Evolutionary conservation across 2,888 invertebrate genomes (phyloP).

Genomic region (Drosophila kokeensis): DNA sequence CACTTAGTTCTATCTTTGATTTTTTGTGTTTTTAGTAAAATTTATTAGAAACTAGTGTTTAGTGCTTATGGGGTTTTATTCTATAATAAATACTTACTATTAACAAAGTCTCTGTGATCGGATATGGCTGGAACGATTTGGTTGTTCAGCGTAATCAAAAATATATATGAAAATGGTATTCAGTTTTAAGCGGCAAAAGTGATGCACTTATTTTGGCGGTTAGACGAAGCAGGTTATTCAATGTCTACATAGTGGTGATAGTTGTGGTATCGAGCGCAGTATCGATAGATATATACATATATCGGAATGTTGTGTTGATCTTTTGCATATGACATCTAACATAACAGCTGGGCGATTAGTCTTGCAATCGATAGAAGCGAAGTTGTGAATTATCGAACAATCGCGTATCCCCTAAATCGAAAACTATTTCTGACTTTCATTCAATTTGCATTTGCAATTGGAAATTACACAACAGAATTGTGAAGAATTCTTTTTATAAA

Average conservation of each 20-base stretch:
- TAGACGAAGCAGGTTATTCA: too few relatives aligned
- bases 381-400: background rate
- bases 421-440: background rate
- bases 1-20: background rate
- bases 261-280: too few relatives aligned
- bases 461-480: background rate
- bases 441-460: background rate
- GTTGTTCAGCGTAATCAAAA: background rate
- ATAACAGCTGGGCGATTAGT: background rate
- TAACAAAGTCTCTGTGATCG: background rate
- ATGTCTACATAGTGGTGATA: too few relatives aligned
- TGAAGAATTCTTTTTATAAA: background rate
- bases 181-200: too few relatives aligned
- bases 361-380: background rate
- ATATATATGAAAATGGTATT: background rate
- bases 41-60: background rate
- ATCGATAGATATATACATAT: too few relatives aligned
- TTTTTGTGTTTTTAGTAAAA: background rate
- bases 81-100: background rate
- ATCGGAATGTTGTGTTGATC: too few relatives aligned
- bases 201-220: too few relatives aligned
- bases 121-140: background rate
- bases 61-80: background rate
- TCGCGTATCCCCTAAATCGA: background rate
- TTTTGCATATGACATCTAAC: background rate